Evolutionary conservation across 2,797 vertebrate genomes (phyloP), one percentile per base, ranked within the genome.

Genomic region (Salmo trutta): DNA sequence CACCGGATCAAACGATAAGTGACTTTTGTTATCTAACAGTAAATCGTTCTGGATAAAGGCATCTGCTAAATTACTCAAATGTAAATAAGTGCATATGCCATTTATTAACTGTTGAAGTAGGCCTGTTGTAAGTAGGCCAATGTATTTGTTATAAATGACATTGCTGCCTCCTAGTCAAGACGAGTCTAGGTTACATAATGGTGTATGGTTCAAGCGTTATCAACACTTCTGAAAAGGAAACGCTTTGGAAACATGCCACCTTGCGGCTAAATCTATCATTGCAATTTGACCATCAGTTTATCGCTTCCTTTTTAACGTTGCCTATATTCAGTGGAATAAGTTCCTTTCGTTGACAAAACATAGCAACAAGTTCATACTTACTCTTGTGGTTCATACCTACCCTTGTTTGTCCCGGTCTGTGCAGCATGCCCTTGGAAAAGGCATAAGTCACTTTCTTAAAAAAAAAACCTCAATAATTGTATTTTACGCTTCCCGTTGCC

Each of bases 221-320:
- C 72, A 21, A 19, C 19, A n/a, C 1, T 15, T 14, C 3, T 31
- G 53, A 16, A 29, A 27, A 27, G 27, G 27, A 62, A 14, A 8
- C 71, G 62, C 2, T 82, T 84, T 85, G 71, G 77, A 89, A 92
- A 93, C 69, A 75, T 77, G 89, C 92, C 92, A 79, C 83, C 92
- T 82, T 77, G 91, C 84, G 92, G 88, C 59, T 79, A 70, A 31
- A 82, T 82, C 54, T 47, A 79, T 69, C 24, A 87, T 33, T 75
- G n/a, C 19, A 66, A 66, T 71, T 12, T 36, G 6, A 14, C 64
- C 12, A 29, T 16, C 27, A 29, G 24, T 29, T 29, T 1, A 47
- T 10, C 41, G 2, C 41, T 47, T 47, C 8, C 41, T 10, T 47
- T 15, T 31, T 31, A 27, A 14, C 27, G 27, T 27, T 4, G 21